Evolutionary conservation across 92 coral and sea anemone genomes (phyloP).

Genomic region (Zoanthus sansibaricus): DNA sequence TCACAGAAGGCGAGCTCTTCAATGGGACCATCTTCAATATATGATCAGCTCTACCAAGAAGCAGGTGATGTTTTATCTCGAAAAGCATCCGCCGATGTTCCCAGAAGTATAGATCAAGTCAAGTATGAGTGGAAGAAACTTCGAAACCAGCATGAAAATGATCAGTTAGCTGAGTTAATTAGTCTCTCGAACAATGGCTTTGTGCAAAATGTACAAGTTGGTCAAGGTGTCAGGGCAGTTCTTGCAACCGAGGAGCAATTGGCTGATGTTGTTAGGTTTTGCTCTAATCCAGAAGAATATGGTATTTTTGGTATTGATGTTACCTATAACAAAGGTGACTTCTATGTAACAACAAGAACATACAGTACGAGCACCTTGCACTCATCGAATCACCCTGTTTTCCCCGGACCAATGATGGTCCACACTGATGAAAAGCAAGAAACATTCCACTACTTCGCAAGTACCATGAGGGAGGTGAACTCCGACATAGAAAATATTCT

Average conservation of each 20-base stretch:
- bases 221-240: constrained; percentile 59
- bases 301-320: constrained; percentile 52
- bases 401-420: constrained; percentile 60
- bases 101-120: too few relatives aligned
- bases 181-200: constrained; percentile 34
- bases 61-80: too few relatives aligned
- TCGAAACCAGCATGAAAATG: background rate
- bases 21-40: too few relatives aligned
- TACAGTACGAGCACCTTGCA: constrained; percentile 51
- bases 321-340: constrained; percentile 60
- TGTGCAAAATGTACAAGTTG: constrained; percentile 57
- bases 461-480: constrained; percentile 44
- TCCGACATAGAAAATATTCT: constrained; percentile 42
- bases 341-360: constrained; percentile 63
- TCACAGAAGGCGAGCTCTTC: too few relatives aligned
- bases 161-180: too few relatives aligned
- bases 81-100: too few relatives aligned
- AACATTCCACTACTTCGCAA: constrained; percentile 52
- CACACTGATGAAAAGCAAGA: constrained; percentile 47
- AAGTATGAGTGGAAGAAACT: constrained; percentile 12
- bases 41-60: too few relatives aligned
- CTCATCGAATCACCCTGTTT: constrained; percentile 49
- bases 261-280: constrained; percentile 58
- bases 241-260: constrained; percentile 56
- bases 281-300: constrained; percentile 24